Base-by-base conservation (phyloP, 2,888 invertebrate species). In the Danaus chrysippus region DNA sequence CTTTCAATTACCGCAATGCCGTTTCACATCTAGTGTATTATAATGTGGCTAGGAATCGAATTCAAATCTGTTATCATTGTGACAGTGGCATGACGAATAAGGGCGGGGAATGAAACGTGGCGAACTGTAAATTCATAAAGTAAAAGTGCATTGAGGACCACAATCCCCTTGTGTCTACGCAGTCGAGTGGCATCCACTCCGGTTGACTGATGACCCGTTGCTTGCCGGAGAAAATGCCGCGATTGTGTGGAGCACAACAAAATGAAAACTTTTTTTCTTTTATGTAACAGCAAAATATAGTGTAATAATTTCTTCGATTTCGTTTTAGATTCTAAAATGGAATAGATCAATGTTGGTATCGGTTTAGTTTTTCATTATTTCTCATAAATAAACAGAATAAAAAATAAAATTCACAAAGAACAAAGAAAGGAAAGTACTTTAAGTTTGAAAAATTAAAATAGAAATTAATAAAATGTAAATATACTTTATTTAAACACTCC, bases 141-240 rank as follows among this genome's bases (percentile, higher is more conserved):
- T 73, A 81, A 85, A 83, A 86, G 78, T 81, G 83, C 83, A 85
- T 73, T 74, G 79, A 82, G 76, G 67, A 75, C 73, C 72, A 75
- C 78, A 80, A 81, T 82, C 77, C 82, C 78, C 79, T 75, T 70
- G 68, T 71, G 70, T 72, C 68, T 79, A 66, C 64, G 64, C 74
- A 77, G 74, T 79, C 76, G 79, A 85, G 83, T 83, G 82, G 78
- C 75, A 72, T 70, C 68, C 71, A 73, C 73, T 73, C 67, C 66
- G 68, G 71, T 71, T 73, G 73, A 73, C 73, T 72, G 72, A 73
- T 73, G 73, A 73, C 73, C 73, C 71, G 71, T 65, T 70, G 74
- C 68, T 67, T 70, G 71, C 69, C 69, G 68, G 79, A 77, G 77
- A 70, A 79, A 81, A 75, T 69, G 70, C 69, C 72, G 69, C 75